Evolutionary conservation across 2,797 vertebrate genomes (phyloP).

Genomic region (Oreochromis mossambicus): DNA sequence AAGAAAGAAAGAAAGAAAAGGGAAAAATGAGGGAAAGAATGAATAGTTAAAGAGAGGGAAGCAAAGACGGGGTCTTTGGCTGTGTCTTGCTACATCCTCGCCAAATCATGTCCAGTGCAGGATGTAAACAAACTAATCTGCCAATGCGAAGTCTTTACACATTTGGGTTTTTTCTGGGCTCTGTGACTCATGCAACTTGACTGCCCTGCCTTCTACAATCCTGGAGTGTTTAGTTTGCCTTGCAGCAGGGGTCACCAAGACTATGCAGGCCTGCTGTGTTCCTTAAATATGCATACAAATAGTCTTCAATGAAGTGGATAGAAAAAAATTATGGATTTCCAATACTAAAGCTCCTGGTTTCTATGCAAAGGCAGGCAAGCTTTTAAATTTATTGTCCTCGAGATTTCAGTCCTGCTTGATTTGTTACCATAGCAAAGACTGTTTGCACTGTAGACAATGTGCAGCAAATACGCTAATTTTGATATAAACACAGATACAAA

Average conservation of each 20-base stretch:
- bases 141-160: conserved; percentile 65
- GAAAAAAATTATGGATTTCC: background rate
- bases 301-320: background rate
- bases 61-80: conserved; percentile 49
- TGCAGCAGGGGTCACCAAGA: conserved; percentile 49
- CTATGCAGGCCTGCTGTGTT: conserved; percentile 7
- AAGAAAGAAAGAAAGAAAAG: background rate
- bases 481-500: background rate
- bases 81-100: conserved; percentile 15
- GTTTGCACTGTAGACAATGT: background rate
- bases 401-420: background rate
- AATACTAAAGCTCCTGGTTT: background rate
- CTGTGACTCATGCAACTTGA: conserved; percentile 50
- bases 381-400: background rate
- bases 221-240: conserved; percentile 50
- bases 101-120: conserved; percentile 64
- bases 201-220: conserved; percentile 14
- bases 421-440: background rate
- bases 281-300: background rate
- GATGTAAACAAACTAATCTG: conserved; percentile 73
- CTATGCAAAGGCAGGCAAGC: background rate
- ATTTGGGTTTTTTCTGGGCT: conserved; percentile 57
- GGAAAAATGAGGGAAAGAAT: background rate
- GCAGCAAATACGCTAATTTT: background rate
- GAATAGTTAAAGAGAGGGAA: conserved; percentile 26